A percentile compares a stretch with the other conserved stretches of the same genome.
phyloP scores from a whole-genome alignment of 2,113 vertebrate genomes.

The Cairina moschata region DNA sequence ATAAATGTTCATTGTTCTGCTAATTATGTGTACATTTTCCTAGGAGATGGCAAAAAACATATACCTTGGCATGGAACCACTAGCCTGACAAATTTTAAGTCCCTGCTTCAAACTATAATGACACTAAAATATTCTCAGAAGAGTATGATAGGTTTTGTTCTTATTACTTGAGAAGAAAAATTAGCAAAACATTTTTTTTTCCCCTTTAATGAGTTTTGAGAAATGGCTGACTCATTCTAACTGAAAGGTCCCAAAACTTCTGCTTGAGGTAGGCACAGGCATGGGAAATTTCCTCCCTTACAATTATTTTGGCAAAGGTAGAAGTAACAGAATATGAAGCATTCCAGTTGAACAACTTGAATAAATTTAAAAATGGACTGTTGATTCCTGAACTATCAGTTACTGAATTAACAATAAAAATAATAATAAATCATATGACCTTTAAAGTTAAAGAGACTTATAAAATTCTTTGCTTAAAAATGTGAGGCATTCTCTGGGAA shows the following conservation, averaged over 20 bases:
- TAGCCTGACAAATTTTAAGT: background rate
- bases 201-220: background rate
- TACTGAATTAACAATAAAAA: background rate
- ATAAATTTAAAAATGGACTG: background rate
- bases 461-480: conserved; percentile 4
- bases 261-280: background rate
- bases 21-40: background rate
- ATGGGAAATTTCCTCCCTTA: background rate
- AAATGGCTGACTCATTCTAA: conserved; percentile 7
- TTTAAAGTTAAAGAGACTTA: conserved; percentile 20
- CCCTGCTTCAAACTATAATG: background rate
- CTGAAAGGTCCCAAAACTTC: background rate
- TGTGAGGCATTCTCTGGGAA: conserved; percentile 14
- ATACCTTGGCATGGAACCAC: background rate
- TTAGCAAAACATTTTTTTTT: background rate
- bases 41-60: background rate
- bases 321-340: background rate
- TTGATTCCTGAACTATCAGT: background rate
- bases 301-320: background rate
- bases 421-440: background rate
- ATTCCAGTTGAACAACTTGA: background rate
- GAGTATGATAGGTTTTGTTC: background rate
- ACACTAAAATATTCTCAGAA: background rate
- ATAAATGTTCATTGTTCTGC: background rate
- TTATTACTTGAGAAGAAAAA: background rate